Base-by-base conservation (phyloP, 2,888 invertebrate species). In the Lasioglossum malachurum region DNA sequence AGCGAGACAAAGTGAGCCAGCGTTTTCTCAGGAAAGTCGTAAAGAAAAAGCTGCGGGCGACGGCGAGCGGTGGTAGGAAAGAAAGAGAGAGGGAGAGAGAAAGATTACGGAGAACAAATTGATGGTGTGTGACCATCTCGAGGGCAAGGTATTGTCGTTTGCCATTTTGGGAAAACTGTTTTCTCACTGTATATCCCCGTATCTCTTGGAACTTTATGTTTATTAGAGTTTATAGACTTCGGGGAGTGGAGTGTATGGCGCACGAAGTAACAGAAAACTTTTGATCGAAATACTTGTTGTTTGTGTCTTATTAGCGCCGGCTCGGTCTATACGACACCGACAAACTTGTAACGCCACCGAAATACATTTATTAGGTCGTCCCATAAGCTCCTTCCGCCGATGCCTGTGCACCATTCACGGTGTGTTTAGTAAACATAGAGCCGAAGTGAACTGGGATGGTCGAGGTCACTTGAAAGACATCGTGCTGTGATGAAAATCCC, bases 121-220 rank as follows among this genome's bases (percentile, higher is more conserved):
- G 69, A 57, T 57, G 81, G 72, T n/a, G 73, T 72, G 82, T 69
- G 74, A 49, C 46, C 27, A 46, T 41, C 53, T 64, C n/a, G 31
- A 31, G 27, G 57, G 41, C n/a, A n/a, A 19, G 7, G 74, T 74
- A 78, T 83, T 76, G 72, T 60, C 83, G 75, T 38, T 69, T 69
- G 38, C 57, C n/a, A 49, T 82, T 83, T 82, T 71, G 41, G 44
- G 57, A 46, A 75, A 74, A 75, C 38, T 14, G 38, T 75, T 57
- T 57, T 69, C 82, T 44, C 49, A 19, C 16, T 23, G n/a, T 46
- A 19, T 75, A 35, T 35, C 38, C n/a, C 41, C 14, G 7, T 14
- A 23, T 69, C 27, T 38, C 57, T 23, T 1, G 44, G 12, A n/a
- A 73, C 53, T 19, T 31, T 12, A 64, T 49, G n/a, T 69, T 82